Conservation (phyloP, 1,140 invertebrate genomes). For the Papilio dardanus region DNA sequence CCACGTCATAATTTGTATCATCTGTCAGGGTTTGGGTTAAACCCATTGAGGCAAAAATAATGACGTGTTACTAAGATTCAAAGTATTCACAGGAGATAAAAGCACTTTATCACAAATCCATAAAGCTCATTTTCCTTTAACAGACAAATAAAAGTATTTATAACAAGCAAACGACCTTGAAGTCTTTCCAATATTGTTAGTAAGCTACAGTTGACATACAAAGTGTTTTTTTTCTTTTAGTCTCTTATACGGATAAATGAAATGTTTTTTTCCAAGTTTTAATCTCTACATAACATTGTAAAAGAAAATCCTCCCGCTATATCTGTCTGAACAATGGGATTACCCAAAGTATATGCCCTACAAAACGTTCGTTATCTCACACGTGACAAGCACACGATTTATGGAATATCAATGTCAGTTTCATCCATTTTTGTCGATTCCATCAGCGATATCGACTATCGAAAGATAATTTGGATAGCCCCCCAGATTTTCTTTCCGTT, state of each 20-base stretch:
- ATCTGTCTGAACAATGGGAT: too few relatives aligned
- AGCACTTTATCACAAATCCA: neutral
- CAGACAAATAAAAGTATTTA: neutral
- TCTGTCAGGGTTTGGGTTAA: slow-evolving; percentile 22
- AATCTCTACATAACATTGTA: neutral
- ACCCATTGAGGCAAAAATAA: slow-evolving; percentile 14
- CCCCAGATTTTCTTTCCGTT: too few relatives aligned
- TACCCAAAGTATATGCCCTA: too few relatives aligned
- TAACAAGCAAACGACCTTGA: neutral
- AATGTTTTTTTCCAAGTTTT: neutral
- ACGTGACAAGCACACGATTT: too few relatives aligned
- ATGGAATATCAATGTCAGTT: too few relatives aligned
- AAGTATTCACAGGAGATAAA: neutral
- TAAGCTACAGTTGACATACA: slow-evolving; percentile 3
- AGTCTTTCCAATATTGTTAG: slow-evolving; percentile 15
- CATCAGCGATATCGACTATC: too few relatives aligned
- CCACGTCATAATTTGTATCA: slow-evolving; percentile 27
- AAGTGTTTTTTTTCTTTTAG: neutral
- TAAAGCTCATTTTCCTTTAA: neutral
- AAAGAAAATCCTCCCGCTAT: neutral
- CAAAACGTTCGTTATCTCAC: too few relatives aligned
- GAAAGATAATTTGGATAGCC: too few relatives aligned
- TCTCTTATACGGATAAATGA: neutral
- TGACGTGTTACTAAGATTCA: slow-evolving; percentile 25
- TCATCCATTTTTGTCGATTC: too few relatives aligned